phyloP scores from a whole-genome alignment of 2,888 invertebrate genomes.

The Thelaira solivaga region DNA sequence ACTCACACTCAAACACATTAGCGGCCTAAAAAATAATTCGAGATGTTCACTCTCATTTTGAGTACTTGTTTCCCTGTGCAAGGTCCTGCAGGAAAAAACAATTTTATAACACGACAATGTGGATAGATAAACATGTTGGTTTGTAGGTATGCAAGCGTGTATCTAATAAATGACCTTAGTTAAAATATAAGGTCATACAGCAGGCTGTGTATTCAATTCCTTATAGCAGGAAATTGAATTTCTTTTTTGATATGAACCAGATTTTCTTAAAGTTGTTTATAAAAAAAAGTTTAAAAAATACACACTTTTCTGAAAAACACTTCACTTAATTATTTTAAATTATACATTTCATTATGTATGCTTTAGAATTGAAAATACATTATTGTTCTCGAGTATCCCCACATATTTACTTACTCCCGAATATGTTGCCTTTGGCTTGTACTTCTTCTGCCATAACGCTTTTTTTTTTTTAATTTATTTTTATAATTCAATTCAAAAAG shows the following conservation, averaged over 20 bases:
- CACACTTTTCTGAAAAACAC: no score
- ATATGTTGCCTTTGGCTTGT: conserved; percentile 79
- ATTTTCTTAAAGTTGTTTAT: no score
- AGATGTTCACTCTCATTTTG: no score
- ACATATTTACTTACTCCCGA: conserved; percentile 79
- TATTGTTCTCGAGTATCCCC: no score
- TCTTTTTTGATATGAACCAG: no score
- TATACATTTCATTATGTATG: no score
- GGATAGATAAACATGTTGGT: not conserved
- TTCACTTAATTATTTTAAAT: no score
- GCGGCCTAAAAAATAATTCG: no score
- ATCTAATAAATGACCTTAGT: conserved; percentile 40
- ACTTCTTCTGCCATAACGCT: conserved; percentile 78
- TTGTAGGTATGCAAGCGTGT: not conserved
- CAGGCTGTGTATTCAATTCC: not conserved
- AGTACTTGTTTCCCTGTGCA: no score
- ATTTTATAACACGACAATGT: not conserved
- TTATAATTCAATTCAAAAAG: not conserved
- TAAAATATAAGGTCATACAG: conserved; percentile 46
- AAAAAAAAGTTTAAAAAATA: no score
- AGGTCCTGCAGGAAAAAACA: conserved; percentile 37
- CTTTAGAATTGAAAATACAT: not conserved
- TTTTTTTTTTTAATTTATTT: conserved; percentile 2
- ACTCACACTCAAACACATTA: not conserved
- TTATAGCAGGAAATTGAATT: no score